Evolutionary conservation across 1,140 invertebrate species (phyloP).

Genomic region (Brachionus plicatilis): DNA sequence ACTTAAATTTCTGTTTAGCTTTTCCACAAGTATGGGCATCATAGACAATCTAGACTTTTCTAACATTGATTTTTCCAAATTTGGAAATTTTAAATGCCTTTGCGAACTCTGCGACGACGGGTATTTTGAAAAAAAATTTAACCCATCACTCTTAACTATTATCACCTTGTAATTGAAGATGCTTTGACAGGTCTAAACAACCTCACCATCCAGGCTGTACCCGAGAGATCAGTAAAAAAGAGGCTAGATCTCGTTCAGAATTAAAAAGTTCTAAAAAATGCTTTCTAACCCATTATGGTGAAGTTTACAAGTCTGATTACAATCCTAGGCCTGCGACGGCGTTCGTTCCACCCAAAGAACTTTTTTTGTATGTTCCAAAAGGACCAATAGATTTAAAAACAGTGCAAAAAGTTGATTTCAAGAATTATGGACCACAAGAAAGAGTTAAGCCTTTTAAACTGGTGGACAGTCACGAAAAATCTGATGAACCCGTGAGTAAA

Average conservation of each 20-base stretch:
- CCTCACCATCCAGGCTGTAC: not conserved
- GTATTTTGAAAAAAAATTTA: not conserved
- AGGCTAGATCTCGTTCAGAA: not conserved
- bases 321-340: not conserved
- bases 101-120: slow-evolving; percentile 5
- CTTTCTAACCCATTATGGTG: not conserved
- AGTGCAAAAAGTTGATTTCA: slow-evolving; percentile 3
- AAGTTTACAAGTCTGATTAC: slow-evolving; percentile 10
- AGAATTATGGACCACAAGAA: not conserved
- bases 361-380: not conserved
- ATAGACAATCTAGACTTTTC: not conserved
- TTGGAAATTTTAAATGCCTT: not conserved
- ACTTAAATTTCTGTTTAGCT: not conserved
- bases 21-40: not conserved
- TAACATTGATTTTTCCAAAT: not conserved
- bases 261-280: not conserved
- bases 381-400: slow-evolving; percentile 5
- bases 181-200: not conserved
- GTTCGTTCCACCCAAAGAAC: not conserved
- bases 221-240: not conserved
- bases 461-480: not conserved
- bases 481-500: not conserved
- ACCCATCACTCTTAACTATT: not conserved
- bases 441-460: not conserved
- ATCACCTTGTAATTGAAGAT: not conserved